A percentile compares a stretch with the other conserved stretches of the same genome.
Conservation (phyloP, 2,888 invertebrate species). For the Limnephilus lunatus region DNA sequence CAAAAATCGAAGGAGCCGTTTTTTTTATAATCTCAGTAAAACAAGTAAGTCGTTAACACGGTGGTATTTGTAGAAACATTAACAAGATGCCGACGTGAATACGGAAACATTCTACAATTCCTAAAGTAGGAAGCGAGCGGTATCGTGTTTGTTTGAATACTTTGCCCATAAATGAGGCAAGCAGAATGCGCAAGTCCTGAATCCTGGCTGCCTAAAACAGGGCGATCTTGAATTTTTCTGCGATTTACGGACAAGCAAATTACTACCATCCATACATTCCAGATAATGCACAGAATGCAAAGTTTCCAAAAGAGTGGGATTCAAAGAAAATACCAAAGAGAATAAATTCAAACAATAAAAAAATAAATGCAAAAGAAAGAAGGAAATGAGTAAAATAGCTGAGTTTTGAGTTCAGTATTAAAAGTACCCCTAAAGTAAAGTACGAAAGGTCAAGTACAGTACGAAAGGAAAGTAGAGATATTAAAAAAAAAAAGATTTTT, state of each 20-base stretch:
- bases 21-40: constrained; percentile 2
- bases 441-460: background rate
- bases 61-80: constrained; percentile 24
- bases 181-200: constrained; percentile 24
- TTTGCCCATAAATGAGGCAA: constrained; percentile 33
- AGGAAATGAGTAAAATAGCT: background rate
- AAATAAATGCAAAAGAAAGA: background rate
- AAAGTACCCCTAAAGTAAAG: background rate
- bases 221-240: background rate
- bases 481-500: too few species aligned
- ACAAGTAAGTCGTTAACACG: background rate
- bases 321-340: background rate
- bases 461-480: background rate
- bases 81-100: constrained; percentile 34
- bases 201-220: constrained; percentile 28
- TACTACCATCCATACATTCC: background rate
- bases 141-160: constrained; percentile 23
- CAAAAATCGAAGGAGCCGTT: background rate
- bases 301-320: background rate
- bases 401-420: background rate
- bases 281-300: background rate
- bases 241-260: background rate
- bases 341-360: background rate
- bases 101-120: constrained; percentile 42
- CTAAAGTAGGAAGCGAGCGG: constrained; percentile 47